Evolutionary conservation across 2,888 invertebrate genomes (phyloP), one percentile per base, ranked within the genome.

Genomic region (Lasioglossum leucozonium): DNA sequence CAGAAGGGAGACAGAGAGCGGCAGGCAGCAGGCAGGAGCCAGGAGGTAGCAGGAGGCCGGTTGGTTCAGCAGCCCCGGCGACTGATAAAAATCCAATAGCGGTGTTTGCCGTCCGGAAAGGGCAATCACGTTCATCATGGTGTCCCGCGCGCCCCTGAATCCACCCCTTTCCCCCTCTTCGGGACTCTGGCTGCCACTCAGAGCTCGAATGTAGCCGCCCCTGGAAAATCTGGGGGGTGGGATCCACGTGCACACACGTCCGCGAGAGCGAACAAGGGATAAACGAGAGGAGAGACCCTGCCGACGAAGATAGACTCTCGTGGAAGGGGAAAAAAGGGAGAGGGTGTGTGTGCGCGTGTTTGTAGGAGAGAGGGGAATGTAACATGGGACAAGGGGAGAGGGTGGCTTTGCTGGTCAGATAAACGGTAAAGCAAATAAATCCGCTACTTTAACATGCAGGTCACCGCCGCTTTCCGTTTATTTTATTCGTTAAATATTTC

Each of bases 401-500:
- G 85, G 81, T 75, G 76, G 88, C 84, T 83, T 84, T 85, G 85
- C 91, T 90, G 92, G 91, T 92, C 93, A 92, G 91, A 93, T 91
- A 91, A 91, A 92, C 90, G 91, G 88, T 88, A 91, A 88, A 93
- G 94, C 93, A 94, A 94, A 94, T 93, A 93, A 94, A 93, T 93
- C 93, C 93, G 92, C 94, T 93, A 92, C 94, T 95, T 95, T 94
- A 93, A 93, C 95, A 95, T 95, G 95, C 95, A 94, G 94, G 94
- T 94, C 95, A 94, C 93, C 94, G 91, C 91, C 92, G 91, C 82
- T 88, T 92, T 92, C 91, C 94, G 94, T 94, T 95, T 95, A 94
- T 94, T 95, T 95, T 94, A 95, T 95, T 95, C 94, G 94, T 95
- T 94, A 94, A 94, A 95, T 95, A 95, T 94, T 95, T 95, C 93